Evolutionary conservation across 2,888 invertebrate species (phyloP).

Genomic region (Parnassius smintheus): DNA sequence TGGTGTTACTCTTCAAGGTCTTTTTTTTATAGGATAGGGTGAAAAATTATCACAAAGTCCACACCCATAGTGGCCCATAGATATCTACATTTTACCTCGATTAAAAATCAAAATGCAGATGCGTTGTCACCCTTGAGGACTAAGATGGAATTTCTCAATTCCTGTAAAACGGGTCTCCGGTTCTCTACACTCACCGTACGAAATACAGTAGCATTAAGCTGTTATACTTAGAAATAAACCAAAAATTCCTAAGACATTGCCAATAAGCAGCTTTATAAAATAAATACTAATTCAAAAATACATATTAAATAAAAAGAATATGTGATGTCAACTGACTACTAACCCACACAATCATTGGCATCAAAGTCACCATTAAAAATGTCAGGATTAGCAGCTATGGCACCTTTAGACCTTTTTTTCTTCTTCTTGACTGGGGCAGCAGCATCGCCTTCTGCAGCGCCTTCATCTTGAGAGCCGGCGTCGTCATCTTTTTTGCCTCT

Average conservation of each 20-base stretch:
- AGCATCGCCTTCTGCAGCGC: conserved; percentile 49
- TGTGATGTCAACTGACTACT: conserved; percentile 20
- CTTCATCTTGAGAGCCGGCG: conserved; percentile 54
- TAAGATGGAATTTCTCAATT: too few relatives aligned
- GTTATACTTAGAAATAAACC: background rate
- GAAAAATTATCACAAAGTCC: too few relatives aligned
- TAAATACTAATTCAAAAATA: background rate
- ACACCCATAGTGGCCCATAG: too few relatives aligned
- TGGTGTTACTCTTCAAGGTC: too few relatives aligned
- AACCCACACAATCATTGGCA: conserved; percentile 67
- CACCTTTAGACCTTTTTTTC: conserved; percentile 66
- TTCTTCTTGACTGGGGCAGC: conserved; percentile 57
- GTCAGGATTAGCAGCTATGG: conserved; percentile 64
- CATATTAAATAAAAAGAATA: background rate
- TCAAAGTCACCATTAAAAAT: conserved; percentile 71
- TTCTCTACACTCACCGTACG: too few relatives aligned
- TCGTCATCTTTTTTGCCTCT: conserved; percentile 74
- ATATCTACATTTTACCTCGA: too few relatives aligned
- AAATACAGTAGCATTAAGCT: too few relatives aligned
- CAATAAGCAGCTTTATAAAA: background rate
- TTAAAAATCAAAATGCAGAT: too few relatives aligned
- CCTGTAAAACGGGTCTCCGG: too few relatives aligned
- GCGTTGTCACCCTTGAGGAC: too few relatives aligned
- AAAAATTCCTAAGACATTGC: background rate
- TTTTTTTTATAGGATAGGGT: too few relatives aligned